A percentile compares a stretch with the other conserved stretches of the same genome.
These are phyloP conservation scores for Danio tinwini DNA, from an alignment of 2,797 vertebrate genomes.

Conservation along the genomic window DNA sequence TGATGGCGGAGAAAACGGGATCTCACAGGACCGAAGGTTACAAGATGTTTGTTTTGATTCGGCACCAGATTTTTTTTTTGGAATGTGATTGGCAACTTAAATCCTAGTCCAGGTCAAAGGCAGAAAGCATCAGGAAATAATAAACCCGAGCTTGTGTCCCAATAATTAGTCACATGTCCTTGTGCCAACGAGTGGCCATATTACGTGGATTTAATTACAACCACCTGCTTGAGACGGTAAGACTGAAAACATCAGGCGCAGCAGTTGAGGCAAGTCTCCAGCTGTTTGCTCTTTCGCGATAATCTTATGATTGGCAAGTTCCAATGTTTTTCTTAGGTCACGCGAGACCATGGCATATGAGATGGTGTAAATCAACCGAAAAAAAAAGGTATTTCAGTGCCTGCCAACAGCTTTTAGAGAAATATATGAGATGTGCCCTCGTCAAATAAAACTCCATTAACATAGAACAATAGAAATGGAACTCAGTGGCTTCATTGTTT, in stretches of 20 bases:
- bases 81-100: slow-evolving; percentile 23
- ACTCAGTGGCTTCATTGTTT: slow-evolving; percentile 22
- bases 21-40: slow-evolving; percentile 2
- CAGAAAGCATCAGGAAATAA: slow-evolving; percentile 55
- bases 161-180: slow-evolving; percentile 64
- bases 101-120: slow-evolving; percentile 11
- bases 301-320: slow-evolving; percentile 63
- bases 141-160: slow-evolving; percentile 65
- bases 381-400: slow-evolving; percentile 63
- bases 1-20: slow-evolving; percentile 12
- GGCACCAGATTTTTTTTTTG: not conserved
- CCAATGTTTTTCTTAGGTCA: slow-evolving; percentile 65
- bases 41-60: slow-evolving; percentile 10
- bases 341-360: slow-evolving; percentile 58
- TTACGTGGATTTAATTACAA: slow-evolving; percentile 61
- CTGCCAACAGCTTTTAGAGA: slow-evolving; percentile 46
- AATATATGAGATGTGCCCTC: slow-evolving; percentile 1
- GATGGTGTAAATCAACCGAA: slow-evolving; percentile 63
- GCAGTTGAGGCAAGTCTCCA: slow-evolving; percentile 61
- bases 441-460: slow-evolving; percentile 25
- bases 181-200: slow-evolving; percentile 44
- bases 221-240: slow-evolving; percentile 64
- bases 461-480: slow-evolving; percentile 19
- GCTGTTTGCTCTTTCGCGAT: slow-evolving; percentile 54
- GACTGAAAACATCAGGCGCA: slow-evolving; percentile 49